phyloP scores from a whole-genome alignment of 2,888 invertebrate species.

The Adelognathus sp. region DNA sequence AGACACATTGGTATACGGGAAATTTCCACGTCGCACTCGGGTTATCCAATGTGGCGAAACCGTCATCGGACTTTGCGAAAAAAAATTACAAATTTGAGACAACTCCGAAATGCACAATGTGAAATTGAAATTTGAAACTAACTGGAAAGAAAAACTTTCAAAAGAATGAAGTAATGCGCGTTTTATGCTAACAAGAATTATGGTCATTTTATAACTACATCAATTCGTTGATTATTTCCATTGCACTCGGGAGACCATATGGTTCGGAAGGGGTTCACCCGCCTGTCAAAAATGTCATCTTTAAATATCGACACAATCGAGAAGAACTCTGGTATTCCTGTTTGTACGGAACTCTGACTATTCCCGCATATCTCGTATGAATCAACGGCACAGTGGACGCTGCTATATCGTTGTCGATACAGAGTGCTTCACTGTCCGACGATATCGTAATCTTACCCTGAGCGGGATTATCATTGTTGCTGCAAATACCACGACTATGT shows the following conservation, averaged over 20 bases:
- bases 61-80: background rate
- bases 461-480: background rate
- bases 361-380: slow-evolving; percentile 10
- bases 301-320: background rate
- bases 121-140: no score
- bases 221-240: no score
- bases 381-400: background rate
- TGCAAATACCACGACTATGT: background rate
- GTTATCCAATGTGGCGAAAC: background rate
- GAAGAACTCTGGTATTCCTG: background rate
- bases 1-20: background rate
- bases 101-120: no score
- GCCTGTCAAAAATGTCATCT: slow-evolving; percentile 2
- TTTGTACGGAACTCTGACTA: background rate
- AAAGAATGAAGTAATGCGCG: no score
- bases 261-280: no score
- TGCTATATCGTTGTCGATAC: background rate
- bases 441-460: background rate
- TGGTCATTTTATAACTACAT: no score
- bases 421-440: background rate
- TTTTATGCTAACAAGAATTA: no score
- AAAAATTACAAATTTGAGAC: no score
- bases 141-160: no score
- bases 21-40: background rate
- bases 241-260: no score